Percentiles rank a stretch among this genome's conserved stretches.
Conservation (phyloP, 2,113 vertebrate species). For the Irena cyanogastra region DNA sequence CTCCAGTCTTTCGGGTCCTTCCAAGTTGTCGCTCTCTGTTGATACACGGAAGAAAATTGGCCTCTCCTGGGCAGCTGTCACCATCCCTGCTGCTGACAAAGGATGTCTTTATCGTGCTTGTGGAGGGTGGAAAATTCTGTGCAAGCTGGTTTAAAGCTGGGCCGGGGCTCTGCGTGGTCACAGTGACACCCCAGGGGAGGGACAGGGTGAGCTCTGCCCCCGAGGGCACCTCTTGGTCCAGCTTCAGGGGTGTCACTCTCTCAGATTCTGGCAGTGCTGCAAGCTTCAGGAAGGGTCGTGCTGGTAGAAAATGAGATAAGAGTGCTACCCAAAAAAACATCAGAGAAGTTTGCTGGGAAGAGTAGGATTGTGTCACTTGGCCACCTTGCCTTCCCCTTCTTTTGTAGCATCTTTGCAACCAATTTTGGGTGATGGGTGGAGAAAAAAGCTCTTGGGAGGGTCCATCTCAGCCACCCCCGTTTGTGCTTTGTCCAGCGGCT, state of each 20-base stretch:
- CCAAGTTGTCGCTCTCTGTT: background rate
- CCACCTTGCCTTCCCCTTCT: background rate
- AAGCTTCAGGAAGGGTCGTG: background rate
- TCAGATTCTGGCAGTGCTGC: background rate
- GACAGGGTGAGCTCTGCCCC: background rate
- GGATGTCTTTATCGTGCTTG: background rate
- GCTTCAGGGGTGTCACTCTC: rapidly evolving
- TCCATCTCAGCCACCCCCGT: background rate
- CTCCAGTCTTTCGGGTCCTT: no score
- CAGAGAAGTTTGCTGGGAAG: background rate
- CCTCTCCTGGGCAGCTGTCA: background rate
- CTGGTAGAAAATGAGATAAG: background rate
- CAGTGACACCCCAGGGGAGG: background rate
- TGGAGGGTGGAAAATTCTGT: background rate
- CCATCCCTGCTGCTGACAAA: background rate
- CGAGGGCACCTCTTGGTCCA: rapidly evolving
- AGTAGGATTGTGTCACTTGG: background rate
- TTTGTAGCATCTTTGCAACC: background rate
- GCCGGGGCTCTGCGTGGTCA: background rate
- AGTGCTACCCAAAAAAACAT: background rate
- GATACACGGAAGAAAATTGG: background rate
- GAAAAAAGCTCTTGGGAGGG: background rate
- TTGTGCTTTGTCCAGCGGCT: background rate
- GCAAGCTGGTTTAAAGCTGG: background rate
- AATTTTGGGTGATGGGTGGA: background rate